A percentile compares a stretch with the other conserved stretches of the same genome.
These are phyloP conservation scores for Carposina sasakii DNA, from an alignment of 1,140 invertebrate species.

Conservation along the genomic window DNA sequence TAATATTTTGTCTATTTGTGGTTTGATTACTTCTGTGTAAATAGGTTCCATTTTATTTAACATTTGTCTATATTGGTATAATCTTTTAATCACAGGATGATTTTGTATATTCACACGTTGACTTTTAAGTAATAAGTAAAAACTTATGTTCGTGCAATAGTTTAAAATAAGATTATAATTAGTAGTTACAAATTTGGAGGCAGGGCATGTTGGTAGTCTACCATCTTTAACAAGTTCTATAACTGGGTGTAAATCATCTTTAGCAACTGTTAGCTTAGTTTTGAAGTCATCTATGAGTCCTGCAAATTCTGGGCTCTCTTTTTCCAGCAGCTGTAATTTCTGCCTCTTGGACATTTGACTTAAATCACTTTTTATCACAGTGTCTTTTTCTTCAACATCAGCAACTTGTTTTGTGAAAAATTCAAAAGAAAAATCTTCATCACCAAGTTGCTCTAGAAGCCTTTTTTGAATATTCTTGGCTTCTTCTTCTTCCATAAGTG, in stretches of 20 bases:
- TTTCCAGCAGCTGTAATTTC: slow-evolving; percentile 82
- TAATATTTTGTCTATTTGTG: slow-evolving; percentile 77
- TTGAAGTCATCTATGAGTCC: slow-evolving; percentile 85
- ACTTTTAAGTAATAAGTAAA: slow-evolving; percentile 88
- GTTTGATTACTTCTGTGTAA: slow-evolving; percentile 77
- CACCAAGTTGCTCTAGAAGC: slow-evolving; percentile 84
- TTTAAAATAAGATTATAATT: slow-evolving; percentile 83
- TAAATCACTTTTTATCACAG: slow-evolving; percentile 81
- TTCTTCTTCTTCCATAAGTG: slow-evolving; percentile 89
- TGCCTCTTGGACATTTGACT: slow-evolving; percentile 82
- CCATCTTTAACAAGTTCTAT: slow-evolving; percentile 75
- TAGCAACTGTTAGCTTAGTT: slow-evolving; percentile 78
- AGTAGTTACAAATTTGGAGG: slow-evolving; percentile 78
- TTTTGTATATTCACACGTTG: slow-evolving; percentile 79
- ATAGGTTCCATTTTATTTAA: slow-evolving; percentile 81
- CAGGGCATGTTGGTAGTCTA: slow-evolving; percentile 72
- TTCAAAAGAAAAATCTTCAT: slow-evolving; percentile 86
- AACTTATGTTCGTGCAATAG: slow-evolving; percentile 89
- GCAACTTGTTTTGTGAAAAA: slow-evolving; percentile 65
- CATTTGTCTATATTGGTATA: slow-evolving; percentile 86
- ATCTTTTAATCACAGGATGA: slow-evolving; percentile 89
- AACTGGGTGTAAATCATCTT: slow-evolving; percentile 77
- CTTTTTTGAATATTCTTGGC: slow-evolving; percentile 86
- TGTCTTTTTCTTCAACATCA: slow-evolving; percentile 60
- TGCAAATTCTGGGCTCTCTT: slow-evolving; percentile 89